Evolutionary conservation across 2,888 invertebrate genomes (phyloP).

Genomic region (Maniola hyperantus): DNA sequence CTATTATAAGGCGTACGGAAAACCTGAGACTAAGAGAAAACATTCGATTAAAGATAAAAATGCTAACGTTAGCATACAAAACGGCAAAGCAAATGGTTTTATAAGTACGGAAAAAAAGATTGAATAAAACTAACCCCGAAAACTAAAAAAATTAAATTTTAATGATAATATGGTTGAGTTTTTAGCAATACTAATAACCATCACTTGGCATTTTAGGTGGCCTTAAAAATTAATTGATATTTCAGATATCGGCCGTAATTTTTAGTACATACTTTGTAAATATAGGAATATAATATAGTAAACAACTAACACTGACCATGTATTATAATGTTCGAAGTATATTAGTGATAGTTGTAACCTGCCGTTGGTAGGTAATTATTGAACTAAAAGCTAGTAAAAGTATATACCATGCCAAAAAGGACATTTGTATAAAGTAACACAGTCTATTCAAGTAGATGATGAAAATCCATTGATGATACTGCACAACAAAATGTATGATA

Average conservation of each 20-base stretch:
- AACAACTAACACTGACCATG: neutral
- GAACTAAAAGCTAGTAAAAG: constrained; percentile 5
- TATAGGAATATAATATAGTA: neutral
- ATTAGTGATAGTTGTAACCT: neutral
- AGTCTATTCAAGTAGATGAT: too few relatives aligned
- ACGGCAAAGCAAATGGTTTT: constrained; percentile 40
- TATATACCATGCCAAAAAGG: constrained; percentile 27
- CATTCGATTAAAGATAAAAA: constrained; percentile 42
- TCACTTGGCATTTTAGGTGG: neutral
- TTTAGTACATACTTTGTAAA: constrained; percentile 29
- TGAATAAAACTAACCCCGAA: constrained; percentile 34
- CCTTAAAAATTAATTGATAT: neutral
- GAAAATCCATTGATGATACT: too few relatives aligned
- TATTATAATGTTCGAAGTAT: neutral
- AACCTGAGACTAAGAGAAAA: constrained; percentile 58
- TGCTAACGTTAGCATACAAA: constrained; percentile 46
- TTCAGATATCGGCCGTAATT: constrained; percentile 22
- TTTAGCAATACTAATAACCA: neutral
- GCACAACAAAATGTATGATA: too few relatives aligned
- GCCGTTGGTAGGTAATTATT: neutral
- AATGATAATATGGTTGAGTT: neutral
- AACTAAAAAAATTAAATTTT: neutral
- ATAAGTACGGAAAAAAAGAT: constrained; percentile 38
- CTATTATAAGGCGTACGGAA: constrained; percentile 90
- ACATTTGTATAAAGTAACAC: neutral